Evolutionary conservation across 2,888 invertebrate genomes (phyloP), one percentile per base, ranked within the genome.

Genomic region (Leucoma salicis): DNA sequence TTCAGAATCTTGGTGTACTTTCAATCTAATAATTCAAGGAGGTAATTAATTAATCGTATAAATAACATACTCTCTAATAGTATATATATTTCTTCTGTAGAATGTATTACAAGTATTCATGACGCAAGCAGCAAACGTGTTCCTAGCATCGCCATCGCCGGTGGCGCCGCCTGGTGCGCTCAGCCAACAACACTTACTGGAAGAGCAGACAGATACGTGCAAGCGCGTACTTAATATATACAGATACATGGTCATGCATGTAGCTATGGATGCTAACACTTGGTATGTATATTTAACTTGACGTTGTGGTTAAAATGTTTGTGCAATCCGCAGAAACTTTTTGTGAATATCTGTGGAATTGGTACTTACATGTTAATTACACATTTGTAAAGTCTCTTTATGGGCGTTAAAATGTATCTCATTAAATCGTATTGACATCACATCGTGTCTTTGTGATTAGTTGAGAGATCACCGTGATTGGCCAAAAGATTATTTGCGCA

Each of bases 161-260:
- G 91, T 91, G 56, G 77, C 82, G 47, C 79, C 83, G 34, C 83
- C 82, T 39, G 81, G 80, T 10, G 86, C 82, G n/a, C 78, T 86
- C 14, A 78, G 83, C 7, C 91, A 91, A 3, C 91, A 92, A n/a
- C 92, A 93, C 37, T 90, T 96, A 43, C 78, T 97, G 24, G 97
- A 97, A 70, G 97, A 97, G 74, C 97, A 97, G 83, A 98, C 98
- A 0, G 98, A 99, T 81, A 95, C 97, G 42, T 98, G 98, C 87
- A 98, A 98, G 83, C 92, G 97, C 55, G 97, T 99, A 48, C 91
- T 99, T 43, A 99, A 98, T 79, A 97, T 98, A 61, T 99, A 98
- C 89, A 91, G 98, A 56, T 97, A 96, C 71, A 97, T 98, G 93
- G 98, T 99, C 24, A 98, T 98, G 97, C 97, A 98, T 72, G 96